phyloP scores from a whole-genome alignment of 2,113 vertebrate genomes.

The Mugil cephalus region DNA sequence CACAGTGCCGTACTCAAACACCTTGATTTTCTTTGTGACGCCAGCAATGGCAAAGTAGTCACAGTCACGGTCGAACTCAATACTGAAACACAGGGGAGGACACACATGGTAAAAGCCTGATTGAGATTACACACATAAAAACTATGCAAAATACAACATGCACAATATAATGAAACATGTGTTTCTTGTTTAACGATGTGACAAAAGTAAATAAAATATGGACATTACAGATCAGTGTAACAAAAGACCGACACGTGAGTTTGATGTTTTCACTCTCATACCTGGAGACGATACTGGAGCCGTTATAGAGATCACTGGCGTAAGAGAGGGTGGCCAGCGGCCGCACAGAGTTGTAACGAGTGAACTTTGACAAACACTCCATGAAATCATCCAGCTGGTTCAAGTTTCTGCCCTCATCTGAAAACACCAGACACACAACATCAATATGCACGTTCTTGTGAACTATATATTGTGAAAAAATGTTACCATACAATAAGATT shows the following conservation, averaged over 20 bases:
- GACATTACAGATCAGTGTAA: not conserved
- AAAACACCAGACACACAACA: conserved; percentile 25
- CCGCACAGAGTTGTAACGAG: conserved; percentile 96
- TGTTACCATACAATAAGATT: too few relatives aligned
- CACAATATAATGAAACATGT: too few relatives aligned
- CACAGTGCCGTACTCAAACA: conserved; percentile 99
- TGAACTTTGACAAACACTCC: conserved; percentile 98
- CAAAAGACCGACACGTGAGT: not conserved
- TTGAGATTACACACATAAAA: not conserved
- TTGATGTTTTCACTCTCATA: conserved; percentile 52
- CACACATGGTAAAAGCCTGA: accelerated
- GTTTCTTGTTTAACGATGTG: too few relatives aligned
- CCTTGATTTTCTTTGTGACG: conserved; percentile 99
- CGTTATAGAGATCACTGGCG: conserved; percentile 98
- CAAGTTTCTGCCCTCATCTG: conserved; percentile 95
- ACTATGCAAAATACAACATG: too few relatives aligned
- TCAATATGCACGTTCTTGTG: not conserved
- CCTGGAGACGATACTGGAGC: conserved; percentile 99
- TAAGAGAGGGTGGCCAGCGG: conserved; percentile 97
- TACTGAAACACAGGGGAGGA: conserved; percentile 82
- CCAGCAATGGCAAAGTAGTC: conserved; percentile 99
- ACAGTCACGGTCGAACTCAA: conserved; percentile 99
- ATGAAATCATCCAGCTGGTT: conserved; percentile 99
- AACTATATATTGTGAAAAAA: not conserved
- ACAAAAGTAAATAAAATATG: too few relatives aligned